Evolutionary conservation across 2,888 invertebrate species (phyloP).

Genomic region (Protonemura montana): DNA sequence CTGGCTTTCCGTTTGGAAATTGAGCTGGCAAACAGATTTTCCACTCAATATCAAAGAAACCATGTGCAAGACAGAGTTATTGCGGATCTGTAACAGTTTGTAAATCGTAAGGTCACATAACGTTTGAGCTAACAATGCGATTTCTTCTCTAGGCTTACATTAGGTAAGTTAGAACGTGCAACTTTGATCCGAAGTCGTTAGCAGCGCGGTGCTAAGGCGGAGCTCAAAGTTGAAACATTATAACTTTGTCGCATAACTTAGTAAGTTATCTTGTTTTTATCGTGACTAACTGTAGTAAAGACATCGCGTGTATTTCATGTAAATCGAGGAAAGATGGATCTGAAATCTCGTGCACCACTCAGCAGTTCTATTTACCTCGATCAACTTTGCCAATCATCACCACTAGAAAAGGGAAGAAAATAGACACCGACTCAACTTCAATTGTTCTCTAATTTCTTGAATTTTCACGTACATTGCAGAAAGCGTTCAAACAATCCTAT

Average conservation of each 20-base stretch:
- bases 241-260: slow-evolving; percentile 22
- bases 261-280: slow-evolving; percentile 22
- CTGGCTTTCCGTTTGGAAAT: neutral
- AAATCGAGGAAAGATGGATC: slow-evolving; percentile 1
- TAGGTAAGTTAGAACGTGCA: slow-evolving; percentile 5
- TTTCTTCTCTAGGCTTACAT: slow-evolving; percentile 12
- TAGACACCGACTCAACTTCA: neutral
- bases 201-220: neutral
- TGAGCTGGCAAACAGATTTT: neutral
- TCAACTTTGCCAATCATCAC: neutral
- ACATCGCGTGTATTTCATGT: neutral
- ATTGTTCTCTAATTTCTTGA: neutral
- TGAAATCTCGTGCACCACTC: neutral
- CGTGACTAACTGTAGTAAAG: slow-evolving; percentile 16
- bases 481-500: neutral
- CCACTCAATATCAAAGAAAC: slow-evolving; percentile 7
- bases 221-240: slow-evolving; percentile 8
- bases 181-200: slow-evolving; percentile 20
- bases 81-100: neutral
- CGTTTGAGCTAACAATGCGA: neutral
- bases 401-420: neutral
- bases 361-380: neutral
- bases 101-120: neutral
- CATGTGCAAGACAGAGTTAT: neutral
- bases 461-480: neutral